Evolutionary conservation across 2,797 vertebrate genomes (phyloP), one percentile per base, ranked within the genome.

Genomic region (Lagocephalus sceleratus): DNA sequence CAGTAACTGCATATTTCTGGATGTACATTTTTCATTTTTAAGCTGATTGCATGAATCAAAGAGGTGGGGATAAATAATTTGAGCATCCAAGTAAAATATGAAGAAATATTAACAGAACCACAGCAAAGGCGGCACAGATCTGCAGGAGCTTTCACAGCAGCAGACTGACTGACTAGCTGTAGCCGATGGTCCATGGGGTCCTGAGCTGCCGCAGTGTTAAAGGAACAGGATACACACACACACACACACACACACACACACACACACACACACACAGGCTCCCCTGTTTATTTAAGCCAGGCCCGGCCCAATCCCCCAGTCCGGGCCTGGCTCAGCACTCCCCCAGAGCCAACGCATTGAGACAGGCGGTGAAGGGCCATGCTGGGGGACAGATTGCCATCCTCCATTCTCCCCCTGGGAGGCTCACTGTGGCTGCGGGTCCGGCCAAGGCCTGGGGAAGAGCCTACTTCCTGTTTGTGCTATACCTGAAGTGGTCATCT

Each of bases 381-480:
- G 85, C 88, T 87, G 87, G 69, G 85, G 89, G 88, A 91, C 90
- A 92, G 90, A 91, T 89, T 91, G 90, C 75, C 88, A 63, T 89
- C 84, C 87, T 87, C 82, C 87, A 56, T 57, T 75, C 82, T 85
- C 82, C 86, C 84, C 85, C 84, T 81, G 81, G 74, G 86, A 84
- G 78, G 76, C 82, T 83, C 83, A 82, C 86, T 71, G 87, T 88
- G 86, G 79, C 77, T 76, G 63, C 65, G 51, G 81, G 68, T 76
- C 78, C 68, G 67, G 88, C 89, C 91, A 91, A 90, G 84, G 82
- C 82, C 85, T 73, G 70, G 80, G 85, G 79, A 79, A 81, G 83
- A 75, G 85, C 71, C 74, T 84, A 77, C 85, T 89, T 91, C 87
- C 88, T 89, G 88, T 90, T 90, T 87, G 85, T 85, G 73, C 63